Percentiles rank a stretch among this genome's conserved stretches.
phyloP scores from a whole-genome alignment of 2,113 vertebrate species.

The Misgurnus anguillicaudatus region DNA sequence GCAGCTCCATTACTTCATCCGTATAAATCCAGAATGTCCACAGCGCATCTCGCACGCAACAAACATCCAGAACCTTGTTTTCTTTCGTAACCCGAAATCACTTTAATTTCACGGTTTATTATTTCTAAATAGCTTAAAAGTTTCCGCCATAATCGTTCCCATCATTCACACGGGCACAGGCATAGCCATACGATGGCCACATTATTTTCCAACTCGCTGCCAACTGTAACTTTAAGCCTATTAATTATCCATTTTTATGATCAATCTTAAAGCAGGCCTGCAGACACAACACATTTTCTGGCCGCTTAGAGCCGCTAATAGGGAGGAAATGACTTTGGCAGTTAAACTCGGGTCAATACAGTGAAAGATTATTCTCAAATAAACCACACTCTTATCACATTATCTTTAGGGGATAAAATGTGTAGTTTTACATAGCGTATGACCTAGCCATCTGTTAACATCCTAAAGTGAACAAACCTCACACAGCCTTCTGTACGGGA shows the following conservation, averaged over 20 bases:
- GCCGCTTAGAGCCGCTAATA: background rate
- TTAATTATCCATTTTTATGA: background rate
- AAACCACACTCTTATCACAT: conserved; percentile 9
- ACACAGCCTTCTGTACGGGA: background rate
- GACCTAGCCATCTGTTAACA: background rate
- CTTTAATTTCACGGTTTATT: conserved; percentile 30
- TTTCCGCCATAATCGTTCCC: background rate
- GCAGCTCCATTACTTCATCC: too few species aligned
- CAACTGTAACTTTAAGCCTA: conserved; percentile 26
- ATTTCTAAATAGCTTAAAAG: conserved; percentile 4
- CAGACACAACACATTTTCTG: conserved; percentile 13
- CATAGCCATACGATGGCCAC: background rate
- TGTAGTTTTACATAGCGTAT: background rate
- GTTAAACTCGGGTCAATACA: background rate
- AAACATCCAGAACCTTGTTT: conserved; percentile 25
- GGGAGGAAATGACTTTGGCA: background rate
- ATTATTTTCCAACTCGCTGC: conserved; percentile 19
- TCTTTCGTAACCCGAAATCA: conserved; percentile 8
- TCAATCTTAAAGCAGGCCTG: background rate
- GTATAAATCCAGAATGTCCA: too few species aligned
- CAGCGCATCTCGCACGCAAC: background rate
- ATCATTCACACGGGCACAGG: background rate
- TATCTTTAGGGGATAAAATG: conserved; percentile 17
- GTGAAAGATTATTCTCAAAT: conserved; percentile 23
- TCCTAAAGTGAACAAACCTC: conserved; percentile 3